Evolutionary conservation across 2,797 vertebrate species (phyloP).

Genomic region (Sardinella longiceps): DNA sequence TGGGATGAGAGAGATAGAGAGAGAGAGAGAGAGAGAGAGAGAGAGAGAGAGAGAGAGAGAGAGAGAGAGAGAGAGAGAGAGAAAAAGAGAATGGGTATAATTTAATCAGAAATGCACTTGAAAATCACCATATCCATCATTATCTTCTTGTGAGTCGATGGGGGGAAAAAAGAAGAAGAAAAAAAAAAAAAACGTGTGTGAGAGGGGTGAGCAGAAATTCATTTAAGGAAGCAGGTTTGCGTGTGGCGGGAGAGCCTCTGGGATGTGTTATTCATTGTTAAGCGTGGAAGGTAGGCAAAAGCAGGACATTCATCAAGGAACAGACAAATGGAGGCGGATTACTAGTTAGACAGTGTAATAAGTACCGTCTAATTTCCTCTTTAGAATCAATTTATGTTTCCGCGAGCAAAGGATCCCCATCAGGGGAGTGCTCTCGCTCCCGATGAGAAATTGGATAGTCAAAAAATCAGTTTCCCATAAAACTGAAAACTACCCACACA

Average conservation of each 20-base stretch:
- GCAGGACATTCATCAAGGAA: conserved; percentile 72
- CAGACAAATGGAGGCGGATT: conserved; percentile 75
- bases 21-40: conserved; percentile 36
- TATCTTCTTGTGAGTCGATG: conserved; percentile 62
- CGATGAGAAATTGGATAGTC: conserved; percentile 70
- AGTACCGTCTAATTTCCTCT: conserved; percentile 81
- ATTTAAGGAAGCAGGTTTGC: conserved; percentile 57
- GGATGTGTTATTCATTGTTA: conserved; percentile 62
- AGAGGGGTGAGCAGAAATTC: conserved; percentile 53
- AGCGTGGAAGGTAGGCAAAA: conserved; percentile 66
- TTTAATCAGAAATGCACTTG: conserved; percentile 66
- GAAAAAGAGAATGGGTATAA: conserved; percentile 52
- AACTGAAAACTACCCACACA: conserved; percentile 34
- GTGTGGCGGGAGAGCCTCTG: conserved; percentile 44
- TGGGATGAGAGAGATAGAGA: conserved; percentile 32
- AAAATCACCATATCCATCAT: conserved; percentile 69
- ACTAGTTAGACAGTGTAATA: conserved; percentile 78
- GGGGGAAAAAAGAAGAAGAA: conserved; percentile 2
- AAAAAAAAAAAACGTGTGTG: conserved; percentile 59
- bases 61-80: conserved; percentile 23
- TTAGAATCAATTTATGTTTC: conserved; percentile 81
- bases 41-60: conserved; percentile 41
- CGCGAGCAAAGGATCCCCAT: conserved; percentile 71
- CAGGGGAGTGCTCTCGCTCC: conserved; percentile 74
- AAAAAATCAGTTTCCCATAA: conserved; percentile 67